phyloP scores from a whole-genome alignment of 2,888 invertebrate genomes.

The Zygothrica quintamaculata region DNA sequence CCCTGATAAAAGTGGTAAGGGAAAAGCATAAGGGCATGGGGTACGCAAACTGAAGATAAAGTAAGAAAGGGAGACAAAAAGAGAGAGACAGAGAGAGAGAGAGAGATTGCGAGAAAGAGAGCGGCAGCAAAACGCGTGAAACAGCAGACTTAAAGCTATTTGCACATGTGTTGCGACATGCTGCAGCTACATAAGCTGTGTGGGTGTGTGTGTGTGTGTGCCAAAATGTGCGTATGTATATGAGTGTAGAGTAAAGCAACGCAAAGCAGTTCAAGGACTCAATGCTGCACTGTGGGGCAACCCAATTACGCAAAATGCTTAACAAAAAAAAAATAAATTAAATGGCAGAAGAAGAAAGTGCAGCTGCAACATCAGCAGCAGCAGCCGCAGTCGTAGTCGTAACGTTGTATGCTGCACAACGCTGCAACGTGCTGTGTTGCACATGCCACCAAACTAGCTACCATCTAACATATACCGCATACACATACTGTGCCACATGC shows the following conservation, averaged over 20 bases:
- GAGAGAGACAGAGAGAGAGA: not conserved
- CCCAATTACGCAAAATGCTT: conserved; percentile 74
- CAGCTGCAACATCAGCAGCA: conserved; percentile 15
- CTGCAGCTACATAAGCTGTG: conserved; percentile 19
- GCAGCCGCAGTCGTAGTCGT: too few species aligned
- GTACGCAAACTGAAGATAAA: too few species aligned
- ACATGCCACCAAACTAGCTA: not conserved
- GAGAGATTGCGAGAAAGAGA: conserved; percentile 5
- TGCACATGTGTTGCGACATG: conserved; percentile 43
- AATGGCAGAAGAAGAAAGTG: conserved; percentile 11
- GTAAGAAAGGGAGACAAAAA: not conserved
- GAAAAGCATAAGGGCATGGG: too few species aligned
- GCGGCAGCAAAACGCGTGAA: too few species aligned
- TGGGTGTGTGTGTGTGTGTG: conserved; percentile 10
- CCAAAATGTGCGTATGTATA: conserved; percentile 15
- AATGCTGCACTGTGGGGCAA: conserved; percentile 45
- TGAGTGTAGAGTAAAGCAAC: conserved; percentile 35
- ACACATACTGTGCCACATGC: too few species aligned
- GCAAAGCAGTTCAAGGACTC: conserved; percentile 60
- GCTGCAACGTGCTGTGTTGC: not conserved
- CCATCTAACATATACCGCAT: conserved; percentile 14
- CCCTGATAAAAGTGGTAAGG: conserved; percentile 1
- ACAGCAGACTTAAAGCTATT: conserved; percentile 40
- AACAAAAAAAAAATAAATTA: conserved; percentile 11
- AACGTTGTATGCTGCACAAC: conserved; percentile 18